Base-by-base conservation (phyloP, 2,113 vertebrate genomes). In the Montifringilla adamsi region DNA sequence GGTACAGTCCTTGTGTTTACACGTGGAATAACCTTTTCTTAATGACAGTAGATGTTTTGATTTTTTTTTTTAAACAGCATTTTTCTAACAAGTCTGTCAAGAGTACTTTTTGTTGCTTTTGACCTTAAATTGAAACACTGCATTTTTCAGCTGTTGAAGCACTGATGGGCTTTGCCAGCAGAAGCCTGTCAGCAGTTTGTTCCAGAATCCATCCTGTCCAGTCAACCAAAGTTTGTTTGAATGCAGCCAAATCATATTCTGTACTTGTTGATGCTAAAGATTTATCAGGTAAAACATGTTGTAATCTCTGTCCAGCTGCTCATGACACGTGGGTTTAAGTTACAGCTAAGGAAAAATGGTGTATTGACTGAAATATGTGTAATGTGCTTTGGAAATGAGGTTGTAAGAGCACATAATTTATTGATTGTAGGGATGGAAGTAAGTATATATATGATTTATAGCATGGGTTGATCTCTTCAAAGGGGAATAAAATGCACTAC, bases 211-310 rank as follows among this genome's bases (percentile, higher is more conserved):
- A 95, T 97, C 79, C 95, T 84, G 94, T 97, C 95, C 96, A 89
- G 86, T 93, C 96, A 97, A 97, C 98, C 98, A 98, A 98, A 98
- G 97, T 86, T 87, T 94, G 95, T 94, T 95, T 92, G 90, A 95
- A 77, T 90, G 77, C 94, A 97, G 94, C 96, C 97, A 97, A 95
- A 95, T 97, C 87, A 55, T 89, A 22, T 52, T 96, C n/a, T 92
- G 0, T 97, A 75, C 92, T 97, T 96, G 85, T 96, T 86, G 94
- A 62, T 89, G 81, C 90, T 96, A 95, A 96, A 94, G 89, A 75
- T 92, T 60, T 96, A 87, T 97, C 95, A 97, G 96, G 96, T 96
- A 97, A 97, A 96, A 91, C 83, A 93, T 39, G 56, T 94, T 77
- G 91, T 91, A 96, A 93, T 95, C 87, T 94, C 96, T 91, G 75